Conservation (phyloP, 92 coral and sea anemone species). For the Siderastrea radians region DNA sequence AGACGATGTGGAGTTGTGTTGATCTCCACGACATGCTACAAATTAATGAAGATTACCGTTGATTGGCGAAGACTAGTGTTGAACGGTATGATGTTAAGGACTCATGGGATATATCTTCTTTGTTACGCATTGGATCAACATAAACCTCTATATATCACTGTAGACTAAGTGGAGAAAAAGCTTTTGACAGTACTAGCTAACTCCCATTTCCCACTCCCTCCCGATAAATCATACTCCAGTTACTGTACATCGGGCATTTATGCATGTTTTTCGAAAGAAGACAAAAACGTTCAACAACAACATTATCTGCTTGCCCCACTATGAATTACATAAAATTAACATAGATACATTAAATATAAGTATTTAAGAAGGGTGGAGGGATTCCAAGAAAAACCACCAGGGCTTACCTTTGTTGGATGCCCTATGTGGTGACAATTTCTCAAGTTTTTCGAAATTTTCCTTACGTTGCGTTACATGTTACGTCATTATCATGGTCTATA, state of each 20-base stretch:
- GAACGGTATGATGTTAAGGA: not conserved
- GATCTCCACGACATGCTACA: no score
- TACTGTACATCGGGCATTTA: constrained; percentile 6
- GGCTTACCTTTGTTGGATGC: not conserved
- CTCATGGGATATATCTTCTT: not conserved
- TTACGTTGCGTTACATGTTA: constrained; percentile 1
- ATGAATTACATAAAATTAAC: constrained; percentile 1
- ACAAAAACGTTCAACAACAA: not conserved
- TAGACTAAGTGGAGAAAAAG: not conserved
- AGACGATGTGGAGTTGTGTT: no score
- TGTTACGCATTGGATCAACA: not conserved
- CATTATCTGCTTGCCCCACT: not conserved
- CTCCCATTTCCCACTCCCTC: not conserved
- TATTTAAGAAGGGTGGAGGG: not conserved
- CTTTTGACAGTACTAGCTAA: not conserved
- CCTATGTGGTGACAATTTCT: not conserved
- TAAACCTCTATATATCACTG: not conserved
- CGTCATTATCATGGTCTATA: not conserved
- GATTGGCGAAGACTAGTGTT: no score
- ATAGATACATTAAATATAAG: not conserved
- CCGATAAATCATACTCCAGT: not conserved
- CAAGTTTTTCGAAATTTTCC: not conserved
- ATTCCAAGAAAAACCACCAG: constrained; percentile 11
- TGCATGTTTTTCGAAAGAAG: not conserved
- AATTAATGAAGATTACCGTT: no score